Conservation (phyloP, 2,113 vertebrate genomes). For the Mionectes macconnelli region DNA sequence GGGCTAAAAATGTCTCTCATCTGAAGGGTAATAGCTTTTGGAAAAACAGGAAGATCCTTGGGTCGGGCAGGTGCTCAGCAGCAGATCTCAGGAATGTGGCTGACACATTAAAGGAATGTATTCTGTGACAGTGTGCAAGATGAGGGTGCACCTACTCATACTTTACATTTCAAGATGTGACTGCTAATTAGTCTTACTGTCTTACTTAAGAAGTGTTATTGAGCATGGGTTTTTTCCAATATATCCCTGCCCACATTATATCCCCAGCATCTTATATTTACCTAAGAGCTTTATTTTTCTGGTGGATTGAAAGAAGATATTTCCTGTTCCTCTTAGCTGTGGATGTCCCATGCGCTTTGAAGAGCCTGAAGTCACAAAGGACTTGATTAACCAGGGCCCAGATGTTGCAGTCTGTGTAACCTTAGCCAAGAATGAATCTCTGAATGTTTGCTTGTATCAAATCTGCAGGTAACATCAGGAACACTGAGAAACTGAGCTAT, state of each 20-base stretch:
- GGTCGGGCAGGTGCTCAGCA: not conserved
- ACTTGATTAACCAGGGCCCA: not conserved
- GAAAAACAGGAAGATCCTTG: not conserved
- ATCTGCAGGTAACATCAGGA: constrained; percentile 90
- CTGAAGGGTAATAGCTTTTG: not conserved
- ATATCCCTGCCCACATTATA: not conserved
- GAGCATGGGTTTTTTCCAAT: not conserved
- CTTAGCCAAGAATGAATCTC: not conserved
- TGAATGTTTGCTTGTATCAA: not conserved
- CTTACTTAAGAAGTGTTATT: not conserved
- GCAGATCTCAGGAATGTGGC: not conserved
- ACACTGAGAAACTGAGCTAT: constrained; percentile 92
- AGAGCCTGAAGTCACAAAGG: not conserved
- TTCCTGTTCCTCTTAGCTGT: not conserved
- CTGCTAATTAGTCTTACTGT: not conserved
- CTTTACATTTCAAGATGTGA: not conserved
- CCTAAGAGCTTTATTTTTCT: not conserved
- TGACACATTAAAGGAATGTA: not conserved
- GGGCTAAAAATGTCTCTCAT: not conserved
- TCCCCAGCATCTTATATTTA: not conserved
- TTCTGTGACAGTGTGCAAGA: not conserved
- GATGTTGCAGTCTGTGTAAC: not conserved
- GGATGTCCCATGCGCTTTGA: not conserved
- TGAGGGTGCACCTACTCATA: not conserved
- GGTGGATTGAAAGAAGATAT: not conserved